Percentiles rank a stretch among this genome's conserved stretches.
Evolutionary conservation across 2,113 vertebrate genomes (phyloP).

Genomic region (Carassius auratus): DNA sequence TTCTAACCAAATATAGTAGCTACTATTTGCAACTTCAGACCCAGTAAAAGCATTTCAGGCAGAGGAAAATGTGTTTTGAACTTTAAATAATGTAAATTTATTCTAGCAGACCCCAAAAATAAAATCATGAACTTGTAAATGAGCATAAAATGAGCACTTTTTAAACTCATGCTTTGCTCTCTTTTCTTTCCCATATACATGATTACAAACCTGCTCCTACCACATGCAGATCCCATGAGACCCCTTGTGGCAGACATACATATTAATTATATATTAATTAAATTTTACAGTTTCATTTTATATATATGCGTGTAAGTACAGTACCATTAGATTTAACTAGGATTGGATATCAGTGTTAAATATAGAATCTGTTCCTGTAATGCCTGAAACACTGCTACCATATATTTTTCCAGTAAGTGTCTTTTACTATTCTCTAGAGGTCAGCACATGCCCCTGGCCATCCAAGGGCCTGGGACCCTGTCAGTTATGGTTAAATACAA

Average conservation of each 20-base stretch:
- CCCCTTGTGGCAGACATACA: not conserved
- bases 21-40: too few relatives aligned
- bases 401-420: too few relatives aligned
- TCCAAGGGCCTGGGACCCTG: not conserved
- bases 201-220: not conserved
- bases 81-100: not conserved
- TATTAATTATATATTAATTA: not conserved
- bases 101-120: not conserved
- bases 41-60: too few relatives aligned
- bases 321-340: too few relatives aligned
- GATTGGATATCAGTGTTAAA: too few relatives aligned
- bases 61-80: too few relatives aligned
- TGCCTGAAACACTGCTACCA: too few relatives aligned
- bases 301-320: too few relatives aligned
- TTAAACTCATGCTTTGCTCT: conserved; percentile 1
- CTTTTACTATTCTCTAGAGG: too few relatives aligned
- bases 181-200: not conserved
- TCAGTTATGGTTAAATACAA: not conserved
- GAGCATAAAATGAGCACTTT: not conserved
- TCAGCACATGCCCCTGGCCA: too few relatives aligned
- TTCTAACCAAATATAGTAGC: too few relatives aligned
- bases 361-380: too few relatives aligned
- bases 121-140: not conserved
- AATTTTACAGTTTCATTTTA: not conserved
- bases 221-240: not conserved